Conservation (phyloP, 2,888 invertebrate genomes). For the Trachelus troglodyta region DNA sequence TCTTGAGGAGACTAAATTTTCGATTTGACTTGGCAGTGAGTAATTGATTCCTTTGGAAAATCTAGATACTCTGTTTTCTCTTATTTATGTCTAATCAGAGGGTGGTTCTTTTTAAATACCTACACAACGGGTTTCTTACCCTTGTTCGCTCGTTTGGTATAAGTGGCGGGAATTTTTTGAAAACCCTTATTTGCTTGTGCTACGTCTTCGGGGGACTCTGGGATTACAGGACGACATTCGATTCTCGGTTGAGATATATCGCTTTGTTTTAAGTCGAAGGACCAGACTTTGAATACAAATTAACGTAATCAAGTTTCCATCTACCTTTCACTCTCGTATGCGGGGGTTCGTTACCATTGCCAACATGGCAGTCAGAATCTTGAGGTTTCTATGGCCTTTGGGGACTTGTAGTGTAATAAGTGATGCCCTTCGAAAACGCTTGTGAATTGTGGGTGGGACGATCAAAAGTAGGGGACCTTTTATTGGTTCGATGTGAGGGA, state of each 20-base stretch:
- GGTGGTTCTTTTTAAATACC: not conserved
- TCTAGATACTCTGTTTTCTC: not conserved
- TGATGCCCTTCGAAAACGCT: not conserved
- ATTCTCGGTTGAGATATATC: not conserved
- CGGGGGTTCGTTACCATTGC: slow-evolving; percentile 5
- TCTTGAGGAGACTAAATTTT: not conserved
- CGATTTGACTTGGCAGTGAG: not conserved
- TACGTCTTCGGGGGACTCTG: not conserved
- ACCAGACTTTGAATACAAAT: slow-evolving; percentile 1
- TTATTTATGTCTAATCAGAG: not conserved
- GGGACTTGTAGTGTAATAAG: slow-evolving; percentile 43
- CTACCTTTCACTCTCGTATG: slow-evolving; percentile 40
- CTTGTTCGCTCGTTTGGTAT: not conserved
- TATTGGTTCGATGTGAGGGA: not conserved
- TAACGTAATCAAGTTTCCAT: slow-evolving; percentile 37
- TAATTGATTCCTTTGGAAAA: not conserved
- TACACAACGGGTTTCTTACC: not conserved
- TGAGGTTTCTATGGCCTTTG: slow-evolving; percentile 28
- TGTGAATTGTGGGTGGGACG: not conserved
- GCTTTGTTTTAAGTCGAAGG: not conserved
- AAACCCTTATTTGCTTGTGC: not conserved
- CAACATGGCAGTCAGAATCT: not conserved
- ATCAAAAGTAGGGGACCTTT: not conserved
- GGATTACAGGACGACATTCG: not conserved
- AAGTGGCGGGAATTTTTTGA: not conserved